Evolutionary conservation across 1,140 invertebrate species (phyloP).

Genomic region (Elymnias hypermnestra): DNA sequence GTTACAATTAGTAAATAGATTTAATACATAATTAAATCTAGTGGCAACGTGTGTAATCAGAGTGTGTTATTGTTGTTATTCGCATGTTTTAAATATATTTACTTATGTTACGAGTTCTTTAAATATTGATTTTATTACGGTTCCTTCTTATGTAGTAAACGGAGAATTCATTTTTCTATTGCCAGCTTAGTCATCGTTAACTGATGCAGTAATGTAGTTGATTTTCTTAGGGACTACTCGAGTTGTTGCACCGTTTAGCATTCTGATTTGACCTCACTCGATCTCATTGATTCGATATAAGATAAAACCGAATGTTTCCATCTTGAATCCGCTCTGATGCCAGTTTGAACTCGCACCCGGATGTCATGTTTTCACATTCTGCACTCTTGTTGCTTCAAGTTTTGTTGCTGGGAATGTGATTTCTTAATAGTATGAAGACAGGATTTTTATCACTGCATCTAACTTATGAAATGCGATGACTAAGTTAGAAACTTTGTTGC

Average conservation of each 20-base stretch:
- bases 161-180: constrained; percentile 19
- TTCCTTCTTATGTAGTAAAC: too few species aligned
- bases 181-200: constrained; percentile 20
- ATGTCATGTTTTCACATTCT: constrained; percentile 59
- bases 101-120: too few species aligned
- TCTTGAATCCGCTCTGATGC: constrained; percentile 49
- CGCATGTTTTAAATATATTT: too few species aligned
- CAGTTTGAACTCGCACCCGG: constrained; percentile 55
- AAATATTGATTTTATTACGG: too few species aligned
- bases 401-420: constrained; percentile 30
- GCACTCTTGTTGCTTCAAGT: constrained; percentile 39
- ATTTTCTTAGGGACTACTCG: constrained; percentile 10
- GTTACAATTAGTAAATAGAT: too few species aligned
- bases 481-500: too few species aligned
- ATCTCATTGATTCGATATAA: constrained; percentile 56
- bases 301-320: constrained; percentile 58
- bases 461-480: not conserved
- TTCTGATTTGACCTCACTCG: constrained; percentile 40
- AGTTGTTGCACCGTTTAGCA: constrained; percentile 52
- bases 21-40: too few species aligned
- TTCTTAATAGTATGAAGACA: constrained; percentile 30
- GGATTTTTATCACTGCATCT: constrained; percentile 5
- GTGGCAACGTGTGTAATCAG: too few species aligned
- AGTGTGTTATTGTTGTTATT: not conserved
- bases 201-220: constrained; percentile 7